Conservation (phyloP, 2,797 vertebrate species). For the Rhyacichthys aspro region DNA sequence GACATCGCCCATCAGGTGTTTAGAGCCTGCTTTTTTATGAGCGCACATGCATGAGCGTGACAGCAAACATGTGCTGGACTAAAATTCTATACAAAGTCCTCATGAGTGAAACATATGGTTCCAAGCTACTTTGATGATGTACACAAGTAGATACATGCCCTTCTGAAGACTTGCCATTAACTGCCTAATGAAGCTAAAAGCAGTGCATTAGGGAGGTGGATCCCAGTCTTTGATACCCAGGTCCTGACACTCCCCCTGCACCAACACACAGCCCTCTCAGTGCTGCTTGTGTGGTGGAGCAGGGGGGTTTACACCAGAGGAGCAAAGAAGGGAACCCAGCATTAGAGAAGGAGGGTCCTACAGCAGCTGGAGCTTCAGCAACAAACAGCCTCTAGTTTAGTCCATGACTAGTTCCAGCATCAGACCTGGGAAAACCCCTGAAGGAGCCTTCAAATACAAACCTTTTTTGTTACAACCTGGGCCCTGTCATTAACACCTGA, state of each 20-base stretch:
- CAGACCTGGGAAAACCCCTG: conserved; percentile 66
- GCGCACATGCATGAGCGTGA: conserved; percentile 15
- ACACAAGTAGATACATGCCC: conserved; percentile 58
- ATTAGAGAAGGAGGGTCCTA: conserved; percentile 66
- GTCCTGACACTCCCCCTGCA: conserved; percentile 1
- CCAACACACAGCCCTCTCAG: conserved; percentile 11
- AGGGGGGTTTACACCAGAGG: conserved; percentile 26
- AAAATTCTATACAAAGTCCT: not conserved
- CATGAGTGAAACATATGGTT: conserved; percentile 1
- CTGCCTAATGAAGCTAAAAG: conserved; percentile 50
- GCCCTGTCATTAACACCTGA: not conserved
- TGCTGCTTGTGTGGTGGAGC: conserved; percentile 3
- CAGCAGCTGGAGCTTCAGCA: conserved; percentile 53
- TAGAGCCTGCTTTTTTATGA: conserved; percentile 16
- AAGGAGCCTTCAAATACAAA: not conserved
- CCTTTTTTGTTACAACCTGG: not conserved
- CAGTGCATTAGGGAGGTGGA: conserved; percentile 60
- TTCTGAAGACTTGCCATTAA: conserved; percentile 14
- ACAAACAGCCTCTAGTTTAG: conserved; percentile 63
- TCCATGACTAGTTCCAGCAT: conserved; percentile 66
- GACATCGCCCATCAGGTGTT: conserved; percentile 4
- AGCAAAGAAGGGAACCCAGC: conserved; percentile 60
- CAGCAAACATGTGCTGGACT: conserved; percentile 5
- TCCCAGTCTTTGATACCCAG: conserved; percentile 54
- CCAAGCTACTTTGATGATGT: not conserved